phyloP scores from a whole-genome alignment of 1,140 invertebrate genomes.

The Lutraria rhynchaena region DNA sequence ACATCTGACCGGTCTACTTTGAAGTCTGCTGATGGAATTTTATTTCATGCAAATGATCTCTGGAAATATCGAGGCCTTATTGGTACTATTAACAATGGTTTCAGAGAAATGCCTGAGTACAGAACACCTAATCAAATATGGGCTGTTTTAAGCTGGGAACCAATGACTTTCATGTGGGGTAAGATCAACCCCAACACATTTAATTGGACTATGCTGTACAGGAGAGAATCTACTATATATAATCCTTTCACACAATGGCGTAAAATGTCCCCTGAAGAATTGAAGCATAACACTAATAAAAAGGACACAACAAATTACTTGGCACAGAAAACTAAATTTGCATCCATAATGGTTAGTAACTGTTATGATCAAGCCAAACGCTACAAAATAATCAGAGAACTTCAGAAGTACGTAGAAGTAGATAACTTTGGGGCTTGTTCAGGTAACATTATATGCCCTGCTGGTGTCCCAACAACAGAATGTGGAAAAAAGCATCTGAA shows the following conservation, averaged over 20 bases:
- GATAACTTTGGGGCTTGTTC: conserved; percentile 48
- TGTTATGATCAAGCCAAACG: conserved; percentile 55
- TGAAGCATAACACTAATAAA: conserved; percentile 3
- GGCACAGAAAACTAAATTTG: conserved; percentile 43
- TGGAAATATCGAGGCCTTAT: conserved; percentile 42
- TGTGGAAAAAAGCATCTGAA: conserved; percentile 37
- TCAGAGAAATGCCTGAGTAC: conserved; percentile 22
- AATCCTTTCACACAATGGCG: conserved; percentile 32
- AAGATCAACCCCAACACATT: conserved; percentile 41
- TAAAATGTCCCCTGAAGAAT: conserved; percentile 36
- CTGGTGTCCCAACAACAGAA: conserved; percentile 33
- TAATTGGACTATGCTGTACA: conserved; percentile 57
- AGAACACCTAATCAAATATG: conserved; percentile 48
- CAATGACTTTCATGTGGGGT: conserved; percentile 52
- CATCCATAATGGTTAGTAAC: conserved; percentile 45
- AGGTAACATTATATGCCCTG: conserved; percentile 22
- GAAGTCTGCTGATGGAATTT: conserved; percentile 31
- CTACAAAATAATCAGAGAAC: conserved; percentile 43
- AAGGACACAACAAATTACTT: conserved; percentile 30
- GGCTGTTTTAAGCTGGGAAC: conserved; percentile 47
- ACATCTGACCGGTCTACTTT: conserved; percentile 37
- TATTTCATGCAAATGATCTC: conserved; percentile 53
- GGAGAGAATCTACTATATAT: conserved; percentile 49
- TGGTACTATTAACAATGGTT: conserved; percentile 20
- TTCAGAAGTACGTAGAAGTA: conserved; percentile 42